Percentiles rank a stretch among this genome's conserved stretches.
Conservation (phyloP, 1,140 invertebrate genomes). For the Campodea augens region DNA sequence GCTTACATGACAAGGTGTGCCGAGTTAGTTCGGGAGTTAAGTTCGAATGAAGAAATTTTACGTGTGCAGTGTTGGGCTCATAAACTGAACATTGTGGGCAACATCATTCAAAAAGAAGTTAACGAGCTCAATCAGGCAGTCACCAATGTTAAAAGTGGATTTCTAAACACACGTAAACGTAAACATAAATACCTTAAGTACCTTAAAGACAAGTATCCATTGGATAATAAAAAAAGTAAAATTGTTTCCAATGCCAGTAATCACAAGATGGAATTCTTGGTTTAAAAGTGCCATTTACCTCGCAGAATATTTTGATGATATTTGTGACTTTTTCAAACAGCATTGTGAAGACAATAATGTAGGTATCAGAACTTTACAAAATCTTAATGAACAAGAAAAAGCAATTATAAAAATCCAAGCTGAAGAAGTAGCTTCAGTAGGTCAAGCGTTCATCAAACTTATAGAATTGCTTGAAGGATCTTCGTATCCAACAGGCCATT, state of each 20-base stretch:
- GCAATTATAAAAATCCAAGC: too few relatives aligned
- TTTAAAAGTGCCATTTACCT: neutral
- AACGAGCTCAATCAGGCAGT: constrained; percentile 6
- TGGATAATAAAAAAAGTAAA: neutral
- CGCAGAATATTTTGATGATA: constrained; percentile 3
- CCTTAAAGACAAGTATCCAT: constrained; percentile 4
- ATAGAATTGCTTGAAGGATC: too few relatives aligned
- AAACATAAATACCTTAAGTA: constrained; percentile 6
- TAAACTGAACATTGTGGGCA: constrained; percentile 6
- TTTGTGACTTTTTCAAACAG: constrained; percentile 1
- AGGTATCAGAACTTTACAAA: too few relatives aligned
- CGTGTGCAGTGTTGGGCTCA: constrained; percentile 9
- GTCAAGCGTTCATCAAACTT: too few relatives aligned
- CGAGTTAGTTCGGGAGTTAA: neutral
- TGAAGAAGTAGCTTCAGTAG: too few relatives aligned
- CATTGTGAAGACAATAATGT: too few relatives aligned
- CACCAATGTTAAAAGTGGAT: constrained; percentile 3
- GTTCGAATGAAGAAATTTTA: neutral
- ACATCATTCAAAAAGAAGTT: constrained; percentile 2
- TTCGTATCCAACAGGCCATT: too few relatives aligned
- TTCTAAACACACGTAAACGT: constrained; percentile 6
- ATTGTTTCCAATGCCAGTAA: constrained; percentile 5
- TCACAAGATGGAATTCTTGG: constrained; percentile 8
- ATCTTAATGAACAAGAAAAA: too few relatives aligned
- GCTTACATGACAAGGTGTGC: constrained; percentile 7